Percentiles rank a stretch among this genome's conserved stretches.
These are phyloP conservation scores for Drosophila biarmipes DNA, from an alignment of 1,140 invertebrate species.

Conservation along the genomic window DNA sequence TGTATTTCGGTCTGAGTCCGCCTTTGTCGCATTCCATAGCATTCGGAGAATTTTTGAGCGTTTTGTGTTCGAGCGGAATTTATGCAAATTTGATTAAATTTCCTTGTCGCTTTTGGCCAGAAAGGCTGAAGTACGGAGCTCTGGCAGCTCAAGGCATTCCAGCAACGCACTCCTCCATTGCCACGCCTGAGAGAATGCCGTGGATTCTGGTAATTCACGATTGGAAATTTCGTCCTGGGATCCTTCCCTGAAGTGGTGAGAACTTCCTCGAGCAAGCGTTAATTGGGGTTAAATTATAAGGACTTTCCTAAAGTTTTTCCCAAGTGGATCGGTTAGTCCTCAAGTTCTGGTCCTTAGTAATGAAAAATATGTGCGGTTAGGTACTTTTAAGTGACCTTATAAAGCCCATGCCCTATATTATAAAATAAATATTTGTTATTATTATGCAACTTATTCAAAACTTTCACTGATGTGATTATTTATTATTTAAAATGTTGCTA, in stretches of 20 bases:
- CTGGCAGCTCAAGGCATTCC: conserved; percentile 58
- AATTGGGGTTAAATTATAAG: conserved; percentile 29
- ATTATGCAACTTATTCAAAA: too few species aligned
- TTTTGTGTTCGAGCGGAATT: conserved; percentile 74
- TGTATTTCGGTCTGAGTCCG: conserved; percentile 10
- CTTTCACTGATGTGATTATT: background rate
- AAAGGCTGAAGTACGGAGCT: conserved; percentile 21
- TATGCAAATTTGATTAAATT: conserved; percentile 74
- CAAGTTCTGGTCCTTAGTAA: too few species aligned
- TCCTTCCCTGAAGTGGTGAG: background rate
- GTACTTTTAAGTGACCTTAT: too few species aligned
- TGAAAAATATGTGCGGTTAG: too few species aligned
- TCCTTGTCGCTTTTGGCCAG: conserved; percentile 40
- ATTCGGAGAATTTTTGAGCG: conserved; percentile 66
- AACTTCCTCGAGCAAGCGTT: conserved; percentile 1
- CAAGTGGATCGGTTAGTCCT: background rate
- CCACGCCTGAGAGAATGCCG: conserved; percentile 49
- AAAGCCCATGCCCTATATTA: too few species aligned
- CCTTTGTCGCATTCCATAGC: conserved; percentile 52
- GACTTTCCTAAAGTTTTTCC: background rate
- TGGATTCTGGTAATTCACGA: conserved; percentile 41
- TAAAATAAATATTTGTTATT: too few species aligned
- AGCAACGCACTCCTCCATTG: conserved; percentile 46
- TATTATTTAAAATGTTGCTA: background rate
- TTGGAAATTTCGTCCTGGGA: conserved; percentile 4